These are phyloP conservation scores for Okapia johnstoni DNA, from an alignment of 2,113 vertebrate genomes.

Conservation along the genomic window DNA sequence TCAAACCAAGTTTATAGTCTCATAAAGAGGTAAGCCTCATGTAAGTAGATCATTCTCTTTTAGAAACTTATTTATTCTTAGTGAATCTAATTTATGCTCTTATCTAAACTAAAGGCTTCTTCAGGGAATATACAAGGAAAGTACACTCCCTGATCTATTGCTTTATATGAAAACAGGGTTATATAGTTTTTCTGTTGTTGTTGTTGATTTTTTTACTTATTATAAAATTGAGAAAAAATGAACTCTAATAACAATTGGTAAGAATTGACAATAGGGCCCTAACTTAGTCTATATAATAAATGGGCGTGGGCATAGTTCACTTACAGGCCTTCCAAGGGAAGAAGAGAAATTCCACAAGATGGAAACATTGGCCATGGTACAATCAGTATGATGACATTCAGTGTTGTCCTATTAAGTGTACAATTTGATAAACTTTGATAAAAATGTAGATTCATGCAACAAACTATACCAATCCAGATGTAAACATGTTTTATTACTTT, in stretches of 20 bases:
- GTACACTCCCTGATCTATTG: not conserved
- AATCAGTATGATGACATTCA: not conserved
- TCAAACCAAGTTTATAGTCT: not conserved
- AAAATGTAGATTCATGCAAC: not conserved
- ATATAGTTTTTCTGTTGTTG: rapidly evolving
- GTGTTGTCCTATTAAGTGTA: not conserved
- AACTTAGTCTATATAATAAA: not conserved
- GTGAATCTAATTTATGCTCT: not conserved
- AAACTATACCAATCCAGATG: not conserved
- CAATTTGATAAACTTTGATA: not conserved
- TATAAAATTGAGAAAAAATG: not conserved
- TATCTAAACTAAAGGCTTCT: not conserved
- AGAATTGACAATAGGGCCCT: not conserved
- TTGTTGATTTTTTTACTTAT: not conserved
- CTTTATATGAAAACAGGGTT: not conserved
- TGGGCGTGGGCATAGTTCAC: not conserved
- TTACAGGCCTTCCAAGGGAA: not conserved
- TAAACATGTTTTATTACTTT: not conserved
- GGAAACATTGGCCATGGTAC: not conserved
- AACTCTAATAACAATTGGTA: not conserved
- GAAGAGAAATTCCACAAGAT: not conserved
- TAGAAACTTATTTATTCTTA: not conserved
- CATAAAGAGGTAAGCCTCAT: not conserved
- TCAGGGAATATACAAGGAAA: not conserved
- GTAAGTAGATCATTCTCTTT: not conserved